Base-by-base conservation (phyloP, 2,888 invertebrate genomes). In the Plagodis dolabraria region DNA sequence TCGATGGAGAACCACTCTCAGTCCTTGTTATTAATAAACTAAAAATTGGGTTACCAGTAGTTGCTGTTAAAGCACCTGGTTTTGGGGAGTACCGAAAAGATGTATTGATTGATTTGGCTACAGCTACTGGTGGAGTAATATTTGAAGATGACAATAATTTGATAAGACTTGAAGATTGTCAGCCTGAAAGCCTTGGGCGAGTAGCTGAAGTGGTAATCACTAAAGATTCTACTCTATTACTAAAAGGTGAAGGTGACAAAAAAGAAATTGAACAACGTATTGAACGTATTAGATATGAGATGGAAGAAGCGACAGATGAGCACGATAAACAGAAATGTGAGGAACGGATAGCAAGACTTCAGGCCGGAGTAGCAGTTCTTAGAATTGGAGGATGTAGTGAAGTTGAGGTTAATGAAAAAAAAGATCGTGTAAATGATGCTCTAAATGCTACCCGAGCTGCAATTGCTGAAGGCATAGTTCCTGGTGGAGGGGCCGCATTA, bases 401-500 rank as follows among this genome's bases (percentile, higher is more conserved):
- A 74, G 79, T 99, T 11, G 99, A 99, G 91, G 98, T 99, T 0
- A 98, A 97, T 77, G 99, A 99, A 90, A 98, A 98, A 91, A 99
- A 98, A 87, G 98, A 99, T 83, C 94, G 99, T 48, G 98, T 99
- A 0, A 97, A 97, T 77, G 99, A 99, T 89, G 99, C 99, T 2
- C 93, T 99, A 6, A 98, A 98, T 84, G 99, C 99, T 35, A 99
- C 99, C 0, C 94, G 98, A 49, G 98, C 99, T 53, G 99, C 99
- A 40, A 96, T 99, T 63, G 97, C 98, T 83, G 99, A 99, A 92
- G 99, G 99, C 48, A 98, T 99, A 79, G 98, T 99, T 65, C 97
- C 98, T 59, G 99, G 99, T 63, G 99, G 99, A 85, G 98, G 98
- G 58, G 95, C 96, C 69, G 98, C 99, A 47, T 94, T 99, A 11